A percentile compares a stretch with the other conserved stretches of the same genome.
Evolutionary conservation across 1,140 invertebrate species (phyloP).

Genomic region (Macrotrachela quadricornifera): DNA sequence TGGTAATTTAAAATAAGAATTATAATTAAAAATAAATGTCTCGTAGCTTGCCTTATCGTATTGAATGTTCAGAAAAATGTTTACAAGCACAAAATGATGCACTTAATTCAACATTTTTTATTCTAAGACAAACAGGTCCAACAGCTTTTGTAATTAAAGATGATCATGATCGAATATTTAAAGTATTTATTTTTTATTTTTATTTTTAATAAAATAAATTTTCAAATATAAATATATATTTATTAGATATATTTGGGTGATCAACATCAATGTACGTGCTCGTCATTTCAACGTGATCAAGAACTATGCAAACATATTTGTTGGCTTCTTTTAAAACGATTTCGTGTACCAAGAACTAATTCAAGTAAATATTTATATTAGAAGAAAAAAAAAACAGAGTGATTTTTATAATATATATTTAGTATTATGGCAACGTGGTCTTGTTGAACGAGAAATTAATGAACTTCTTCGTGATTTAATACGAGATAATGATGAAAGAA

Average conservation of each 20-base stretch:
- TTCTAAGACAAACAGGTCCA: slow-evolving; percentile 26
- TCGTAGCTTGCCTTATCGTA: slow-evolving; percentile 19
- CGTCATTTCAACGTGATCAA: neutral
- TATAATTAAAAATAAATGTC: slow-evolving; percentile 19
- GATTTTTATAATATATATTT: neutral
- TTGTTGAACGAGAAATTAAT: slow-evolving; percentile 28
- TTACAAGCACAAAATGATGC: slow-evolving; percentile 25
- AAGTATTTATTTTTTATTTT: slow-evolving; percentile 17
- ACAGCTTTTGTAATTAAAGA: slow-evolving; percentile 29
- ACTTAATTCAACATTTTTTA: slow-evolving; percentile 25
- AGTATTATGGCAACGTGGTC: slow-evolving; percentile 28
- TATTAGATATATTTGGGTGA: slow-evolving; percentile 1
- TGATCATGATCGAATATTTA: slow-evolving; percentile 23
- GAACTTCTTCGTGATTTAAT: slow-evolving; percentile 14
- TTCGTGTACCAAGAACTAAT: slow-evolving; percentile 20
- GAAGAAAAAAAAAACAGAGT: too few relatives aligned
- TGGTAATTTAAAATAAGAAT: too few relatives aligned
- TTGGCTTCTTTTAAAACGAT: slow-evolving; percentile 28
- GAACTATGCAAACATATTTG: slow-evolving; percentile 30
- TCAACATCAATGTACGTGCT: neutral
- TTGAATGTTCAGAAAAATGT: slow-evolving; percentile 17
- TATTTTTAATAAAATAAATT: too few relatives aligned
- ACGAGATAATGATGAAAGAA: too few relatives aligned
- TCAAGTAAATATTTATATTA: too few relatives aligned
- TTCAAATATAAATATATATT: too few relatives aligned